Percentiles rank a stretch among this genome's conserved stretches.
These are phyloP conservation scores for Xiphorhynchus elegans DNA, from an alignment of 2,113 vertebrate genomes.

Conservation along the genomic window DNA sequence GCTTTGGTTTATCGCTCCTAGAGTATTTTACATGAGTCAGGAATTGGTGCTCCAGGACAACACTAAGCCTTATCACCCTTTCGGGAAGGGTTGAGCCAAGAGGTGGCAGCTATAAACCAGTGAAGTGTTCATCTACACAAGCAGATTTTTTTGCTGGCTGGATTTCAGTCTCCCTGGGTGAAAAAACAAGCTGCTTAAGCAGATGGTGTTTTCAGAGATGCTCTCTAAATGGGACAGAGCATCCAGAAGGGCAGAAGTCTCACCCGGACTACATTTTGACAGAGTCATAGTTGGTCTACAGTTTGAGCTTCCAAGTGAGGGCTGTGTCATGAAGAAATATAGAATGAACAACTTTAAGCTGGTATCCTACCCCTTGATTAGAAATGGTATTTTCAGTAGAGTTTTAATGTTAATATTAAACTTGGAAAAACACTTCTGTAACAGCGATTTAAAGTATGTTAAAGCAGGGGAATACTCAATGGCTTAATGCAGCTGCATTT, in stretches of 20 bases:
- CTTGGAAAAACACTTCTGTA: neutral
- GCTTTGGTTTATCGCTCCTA: neutral
- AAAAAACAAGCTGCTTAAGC: neutral
- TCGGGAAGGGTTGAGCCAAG: fast-evolving
- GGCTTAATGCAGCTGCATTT: neutral
- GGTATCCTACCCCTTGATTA: neutral
- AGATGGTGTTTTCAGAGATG: neutral
- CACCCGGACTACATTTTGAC: neutral
- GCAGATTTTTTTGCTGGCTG: neutral
- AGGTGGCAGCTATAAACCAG: neutral
- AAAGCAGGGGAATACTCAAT: neutral
- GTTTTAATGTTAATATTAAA: neutral
- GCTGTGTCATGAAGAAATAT: neutral
- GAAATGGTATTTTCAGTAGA: neutral
- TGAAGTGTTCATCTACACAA: neutral
- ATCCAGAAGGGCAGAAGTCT: neutral
- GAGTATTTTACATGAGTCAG: neutral
- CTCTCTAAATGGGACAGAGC: neutral
- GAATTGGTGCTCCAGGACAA: neutral
- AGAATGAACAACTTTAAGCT: neutral
- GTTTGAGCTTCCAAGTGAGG: neutral
- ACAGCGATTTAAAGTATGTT: neutral
- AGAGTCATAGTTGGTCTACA: neutral
- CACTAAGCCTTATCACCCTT: neutral
- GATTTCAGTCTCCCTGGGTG: neutral